Evolutionary conservation across 2,888 invertebrate genomes (phyloP), one percentile per base, ranked within the genome.

Genomic region (Ectemnius cavifrons): DNA sequence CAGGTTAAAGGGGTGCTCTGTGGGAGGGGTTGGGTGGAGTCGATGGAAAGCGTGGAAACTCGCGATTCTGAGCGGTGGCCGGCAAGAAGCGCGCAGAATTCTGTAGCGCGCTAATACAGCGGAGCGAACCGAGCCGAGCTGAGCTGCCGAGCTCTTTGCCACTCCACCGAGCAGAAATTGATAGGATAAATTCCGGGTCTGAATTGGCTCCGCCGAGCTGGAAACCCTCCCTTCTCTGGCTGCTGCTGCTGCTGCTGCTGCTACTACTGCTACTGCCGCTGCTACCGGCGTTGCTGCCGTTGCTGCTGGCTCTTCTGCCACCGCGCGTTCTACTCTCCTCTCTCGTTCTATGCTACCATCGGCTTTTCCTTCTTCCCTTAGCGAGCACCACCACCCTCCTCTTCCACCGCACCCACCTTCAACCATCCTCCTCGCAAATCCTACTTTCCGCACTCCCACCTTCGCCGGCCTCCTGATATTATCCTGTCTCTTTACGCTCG

Each of bases 181-280:
- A 93, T 93, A 92, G 92, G 93, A 93, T 93, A 93, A 93, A 93
- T 93, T 93, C 93, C 92, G 92, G 92, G 91, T 92, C 92, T 92
- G 92, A 93, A 93, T 93, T 92, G 92, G 92, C 92, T 92, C 91
- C 92, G 92, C 89, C 92, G 92, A 92, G 92, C 92, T 92, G 92
- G 92, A 92, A 92, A 92, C 88, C 89, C 88, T 86, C 87, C 86
- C 85, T 79, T 70, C 74, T 73, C 78, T 68, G 67, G 64, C 66
- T 28, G 69, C 68, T 67, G 69, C 71, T 72, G 65, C 67, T 63
- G 70, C 71, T 66, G 65, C 65, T 59, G 65, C 71, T 6, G 11
- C 4, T 8, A 4, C 5, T 62, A 71, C 74, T 64, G 75, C 76
- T 70, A 74, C 68, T 73, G 72, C 71, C 67, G 63, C 64, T 68